Percentiles rank a stretch among this genome's conserved stretches.
phyloP scores from a whole-genome alignment of 2,113 vertebrate species.

The Polypterus senegalus region DNA sequence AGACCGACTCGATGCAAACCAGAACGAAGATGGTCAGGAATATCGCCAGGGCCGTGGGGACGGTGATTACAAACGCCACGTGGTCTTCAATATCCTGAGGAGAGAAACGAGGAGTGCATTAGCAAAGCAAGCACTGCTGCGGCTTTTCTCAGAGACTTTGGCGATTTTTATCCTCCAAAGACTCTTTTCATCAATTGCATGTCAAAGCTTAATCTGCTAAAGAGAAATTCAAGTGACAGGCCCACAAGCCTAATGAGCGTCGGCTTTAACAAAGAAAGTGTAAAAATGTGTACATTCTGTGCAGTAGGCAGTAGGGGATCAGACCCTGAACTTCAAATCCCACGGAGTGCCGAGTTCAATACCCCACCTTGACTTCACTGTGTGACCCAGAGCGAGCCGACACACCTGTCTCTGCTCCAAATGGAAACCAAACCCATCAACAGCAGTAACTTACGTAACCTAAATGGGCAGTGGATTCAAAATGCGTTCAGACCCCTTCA shows the following conservation, averaged over 20 bases:
- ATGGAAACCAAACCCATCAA: too few species aligned
- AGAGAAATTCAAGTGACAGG: background rate
- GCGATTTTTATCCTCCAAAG: conserved; percentile 3
- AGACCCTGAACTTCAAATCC: too few species aligned
- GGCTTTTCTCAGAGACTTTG: background rate
- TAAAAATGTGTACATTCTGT: too few species aligned
- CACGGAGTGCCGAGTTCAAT: too few species aligned
- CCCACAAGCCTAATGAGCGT: background rate
- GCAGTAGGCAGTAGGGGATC: too few species aligned
- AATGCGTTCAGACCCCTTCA: too few species aligned
- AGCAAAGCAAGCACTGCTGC: background rate
- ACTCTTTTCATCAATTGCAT: conserved; percentile 5
- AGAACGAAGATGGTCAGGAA: conserved; percentile 93
- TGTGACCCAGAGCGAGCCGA: too few species aligned
- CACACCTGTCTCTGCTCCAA: too few species aligned
- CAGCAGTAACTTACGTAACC: too few species aligned
- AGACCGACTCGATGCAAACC: conserved; percentile 86
- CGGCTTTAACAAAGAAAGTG: too few species aligned
- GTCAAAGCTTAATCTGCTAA: conserved; percentile 11
- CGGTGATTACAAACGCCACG: conserved; percentile 86
- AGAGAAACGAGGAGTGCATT: conserved; percentile 17
- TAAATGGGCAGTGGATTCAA: too few species aligned
- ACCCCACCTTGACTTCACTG: too few species aligned
- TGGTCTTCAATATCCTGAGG: conserved; percentile 83
- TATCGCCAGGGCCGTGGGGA: conserved; percentile 86